Percentiles rank a stretch among this genome's conserved stretches.
Evolutionary conservation across 92 coral and sea anemone species (phyloP).

Genomic region (Siderastrea radians): DNA sequence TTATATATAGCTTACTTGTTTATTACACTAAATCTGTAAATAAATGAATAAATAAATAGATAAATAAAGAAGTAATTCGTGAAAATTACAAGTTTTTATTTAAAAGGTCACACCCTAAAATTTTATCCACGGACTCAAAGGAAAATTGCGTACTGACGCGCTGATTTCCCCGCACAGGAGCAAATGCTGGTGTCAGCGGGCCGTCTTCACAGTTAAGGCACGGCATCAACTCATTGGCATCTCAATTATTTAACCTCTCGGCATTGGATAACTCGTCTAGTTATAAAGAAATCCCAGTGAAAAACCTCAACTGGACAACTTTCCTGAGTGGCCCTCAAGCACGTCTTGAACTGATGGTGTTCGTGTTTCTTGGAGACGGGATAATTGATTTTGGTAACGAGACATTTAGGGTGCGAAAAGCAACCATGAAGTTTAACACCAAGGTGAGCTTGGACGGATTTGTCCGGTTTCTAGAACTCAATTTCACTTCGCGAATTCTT

Average conservation of each 20-base stretch:
- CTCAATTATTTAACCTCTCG: neutral
- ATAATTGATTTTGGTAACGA: constrained; percentile 39
- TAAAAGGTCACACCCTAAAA: too few relatives aligned
- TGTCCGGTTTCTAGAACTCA: too few relatives aligned
- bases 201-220: neutral
- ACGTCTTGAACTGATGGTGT: constrained; percentile 14
- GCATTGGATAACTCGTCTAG: constrained; percentile 6
- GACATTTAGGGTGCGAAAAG: constrained; percentile 37
- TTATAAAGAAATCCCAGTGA: constrained; percentile 36
- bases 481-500: too few relatives aligned
- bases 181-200: neutral
- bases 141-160: too few relatives aligned
- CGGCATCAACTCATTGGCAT: neutral
- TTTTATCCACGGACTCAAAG: too few relatives aligned
- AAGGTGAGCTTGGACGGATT: constrained; percentile 5
- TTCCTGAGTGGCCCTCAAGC: constrained; percentile 6
- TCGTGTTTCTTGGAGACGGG: constrained; percentile 29
- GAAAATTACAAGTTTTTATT: too few relatives aligned
- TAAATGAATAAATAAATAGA: too few relatives aligned
- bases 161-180: neutral
- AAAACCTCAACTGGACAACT: constrained; percentile 4
- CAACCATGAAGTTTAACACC: constrained; percentile 52
- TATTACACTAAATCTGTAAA: too few relatives aligned
- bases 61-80: too few relatives aligned
- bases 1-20: too few relatives aligned